Conservation (phyloP, 37 sponge, comb jelly and placozoan genomes). For the Theonella swinhoei region DNA sequence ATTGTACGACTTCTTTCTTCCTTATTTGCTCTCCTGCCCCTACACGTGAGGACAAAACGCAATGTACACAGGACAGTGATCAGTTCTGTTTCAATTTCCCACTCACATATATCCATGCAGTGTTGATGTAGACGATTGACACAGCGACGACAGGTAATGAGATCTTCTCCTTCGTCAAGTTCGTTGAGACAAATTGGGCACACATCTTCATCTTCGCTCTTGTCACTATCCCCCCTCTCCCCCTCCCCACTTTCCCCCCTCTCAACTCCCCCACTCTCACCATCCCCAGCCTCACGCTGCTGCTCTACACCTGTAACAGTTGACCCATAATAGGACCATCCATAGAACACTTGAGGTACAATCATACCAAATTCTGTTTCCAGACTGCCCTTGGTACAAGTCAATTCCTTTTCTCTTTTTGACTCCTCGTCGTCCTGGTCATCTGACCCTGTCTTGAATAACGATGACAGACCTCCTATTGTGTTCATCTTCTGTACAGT, state of each 20-base stretch:
- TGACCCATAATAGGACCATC: too few relatives aligned
- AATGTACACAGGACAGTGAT: not conserved
- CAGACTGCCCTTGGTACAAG: too few relatives aligned
- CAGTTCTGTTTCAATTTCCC: not conserved
- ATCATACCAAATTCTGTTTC: too few relatives aligned
- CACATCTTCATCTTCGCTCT: constrained; percentile 67
- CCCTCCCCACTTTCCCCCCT: not conserved
- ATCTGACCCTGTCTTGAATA: too few relatives aligned
- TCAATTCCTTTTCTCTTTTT: too few relatives aligned
- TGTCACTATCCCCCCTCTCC: constrained; percentile 25
- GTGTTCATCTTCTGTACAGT: not conserved
- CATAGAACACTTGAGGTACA: too few relatives aligned
- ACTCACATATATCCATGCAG: constrained; percentile 91
- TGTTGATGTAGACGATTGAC: constrained; percentile 81
- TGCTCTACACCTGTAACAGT: not conserved
- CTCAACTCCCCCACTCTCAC: not conserved
- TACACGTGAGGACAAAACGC: too few relatives aligned
- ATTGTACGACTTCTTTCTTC: constrained; percentile 40
- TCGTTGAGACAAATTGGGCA: constrained; percentile 88
- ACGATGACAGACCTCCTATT: too few relatives aligned
- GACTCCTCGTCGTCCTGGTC: too few relatives aligned
- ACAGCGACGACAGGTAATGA: constrained; percentile 68
- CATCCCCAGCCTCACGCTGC: not conserved
- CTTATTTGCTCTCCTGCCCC: constrained; percentile 49
- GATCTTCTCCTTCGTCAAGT: constrained; percentile 76